A percentile compares a stretch with the other conserved stretches of the same genome.
Evolutionary conservation across 1,140 invertebrate species (phyloP).

Genomic region (Drosophila saltans): DNA sequence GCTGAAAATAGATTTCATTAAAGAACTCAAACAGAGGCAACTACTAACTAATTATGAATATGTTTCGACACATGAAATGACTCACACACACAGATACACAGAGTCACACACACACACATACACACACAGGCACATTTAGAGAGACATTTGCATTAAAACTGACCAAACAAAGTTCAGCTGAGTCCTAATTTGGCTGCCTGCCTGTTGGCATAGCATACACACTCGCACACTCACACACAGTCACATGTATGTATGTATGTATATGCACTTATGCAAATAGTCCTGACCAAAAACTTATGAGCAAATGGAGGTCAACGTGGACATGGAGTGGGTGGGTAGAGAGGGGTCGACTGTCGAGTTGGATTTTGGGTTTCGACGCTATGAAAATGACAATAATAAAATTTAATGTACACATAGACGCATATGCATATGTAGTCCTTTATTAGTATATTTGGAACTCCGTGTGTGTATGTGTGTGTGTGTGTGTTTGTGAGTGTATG

Average conservation of each 20-base stretch:
- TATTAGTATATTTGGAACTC: conserved; percentile 7
- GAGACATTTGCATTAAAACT: conserved; percentile 73
- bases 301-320: conserved; percentile 21
- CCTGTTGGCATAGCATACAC: conserved; percentile 42
- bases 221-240: conserved; percentile 22
- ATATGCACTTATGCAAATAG: conserved; percentile 66
- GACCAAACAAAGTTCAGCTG: conserved; percentile 76
- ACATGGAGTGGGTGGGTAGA: not conserved
- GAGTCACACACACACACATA: not conserved
- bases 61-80: conserved; percentile 69
- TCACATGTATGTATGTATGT: conserved; percentile 20
- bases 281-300: conserved; percentile 64
- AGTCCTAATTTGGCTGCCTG: conserved; percentile 72
- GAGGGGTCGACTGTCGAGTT: conserved; percentile 10
- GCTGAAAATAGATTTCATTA: conserved; percentile 25
- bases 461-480: conserved; percentile 10
- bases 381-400: conserved; percentile 82
- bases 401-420: conserved; percentile 77
- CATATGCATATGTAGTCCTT: conserved; percentile 53
- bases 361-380: conserved; percentile 38
- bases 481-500: conserved; percentile 45
- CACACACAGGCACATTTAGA: not conserved
- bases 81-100: conserved; percentile 21
- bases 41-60: conserved; percentile 77
- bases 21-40: conserved; percentile 27